phyloP scores from a whole-genome alignment of 2,113 vertebrate genomes.

The Camelus dromedarius region DNA sequence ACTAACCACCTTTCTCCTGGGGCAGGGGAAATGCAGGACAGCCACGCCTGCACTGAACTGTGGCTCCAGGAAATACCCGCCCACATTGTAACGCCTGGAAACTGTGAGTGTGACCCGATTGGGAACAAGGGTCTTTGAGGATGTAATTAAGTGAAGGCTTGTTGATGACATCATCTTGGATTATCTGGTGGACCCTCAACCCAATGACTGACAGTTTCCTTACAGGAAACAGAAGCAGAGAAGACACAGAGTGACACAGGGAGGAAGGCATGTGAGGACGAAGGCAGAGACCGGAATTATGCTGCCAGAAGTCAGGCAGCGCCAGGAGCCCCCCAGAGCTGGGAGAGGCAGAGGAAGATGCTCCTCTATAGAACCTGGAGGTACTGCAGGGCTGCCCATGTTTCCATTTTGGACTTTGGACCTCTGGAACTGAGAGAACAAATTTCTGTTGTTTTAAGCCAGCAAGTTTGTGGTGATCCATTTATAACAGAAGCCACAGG shows the following conservation, averaged over 20 bases:
- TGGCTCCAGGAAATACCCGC: background rate
- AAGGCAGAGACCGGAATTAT: background rate
- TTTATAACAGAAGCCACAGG: background rate
- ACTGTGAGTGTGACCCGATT: background rate
- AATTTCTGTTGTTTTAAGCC: background rate
- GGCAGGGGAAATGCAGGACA: background rate
- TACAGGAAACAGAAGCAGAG: background rate
- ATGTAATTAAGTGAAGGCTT: background rate
- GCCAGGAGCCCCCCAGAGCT: background rate
- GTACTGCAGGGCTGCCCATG: background rate
- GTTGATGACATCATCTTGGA: background rate
- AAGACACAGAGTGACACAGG: background rate
- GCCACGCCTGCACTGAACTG: background rate
- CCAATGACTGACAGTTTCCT: background rate
- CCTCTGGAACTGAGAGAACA: background rate
- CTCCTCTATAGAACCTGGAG: accelerated
- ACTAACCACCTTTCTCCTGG: background rate
- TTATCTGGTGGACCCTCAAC: background rate
- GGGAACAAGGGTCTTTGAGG: background rate
- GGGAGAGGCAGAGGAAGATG: too few species aligned
- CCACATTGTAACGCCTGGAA: background rate
- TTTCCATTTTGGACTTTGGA: background rate
- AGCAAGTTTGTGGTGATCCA: background rate
- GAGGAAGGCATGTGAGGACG: background rate
- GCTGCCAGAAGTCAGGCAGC: accelerated